Percentiles rank a stretch among this genome's conserved stretches.
Conservation (phyloP, 2,888 invertebrate species). For the Apeira syringaria region DNA sequence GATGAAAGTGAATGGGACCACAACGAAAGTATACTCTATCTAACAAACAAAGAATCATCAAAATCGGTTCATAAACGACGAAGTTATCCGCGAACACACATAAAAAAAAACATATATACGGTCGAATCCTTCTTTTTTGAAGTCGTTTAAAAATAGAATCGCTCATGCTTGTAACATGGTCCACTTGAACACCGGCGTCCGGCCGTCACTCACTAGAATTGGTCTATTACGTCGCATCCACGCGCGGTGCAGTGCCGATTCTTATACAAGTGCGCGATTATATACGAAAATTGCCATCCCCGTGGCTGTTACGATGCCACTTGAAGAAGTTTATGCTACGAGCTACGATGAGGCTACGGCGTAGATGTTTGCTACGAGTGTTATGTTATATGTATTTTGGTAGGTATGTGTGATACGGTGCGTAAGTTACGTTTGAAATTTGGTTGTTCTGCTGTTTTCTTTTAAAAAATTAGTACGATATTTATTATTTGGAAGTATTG, state of each 20-base stretch:
- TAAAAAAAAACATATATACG: too few relatives aligned
- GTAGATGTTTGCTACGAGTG: slow-evolving; percentile 16
- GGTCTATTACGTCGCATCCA: slow-evolving; percentile 75
- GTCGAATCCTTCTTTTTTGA: too few relatives aligned
- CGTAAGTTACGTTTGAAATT: too few relatives aligned
- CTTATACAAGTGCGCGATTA: slow-evolving; percentile 69
- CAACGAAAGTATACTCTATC: too few relatives aligned
- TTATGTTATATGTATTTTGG: slow-evolving; percentile 9
- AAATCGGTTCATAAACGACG: too few relatives aligned
- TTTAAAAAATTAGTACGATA: too few relatives aligned
- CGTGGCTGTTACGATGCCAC: slow-evolving; percentile 46
- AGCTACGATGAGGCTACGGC: slow-evolving; percentile 10
- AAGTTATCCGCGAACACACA: too few relatives aligned
- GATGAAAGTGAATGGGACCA: too few relatives aligned
- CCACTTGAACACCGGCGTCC: slow-evolving; percentile 41
- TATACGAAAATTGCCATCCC: slow-evolving; percentile 64
- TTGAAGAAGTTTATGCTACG: slow-evolving; percentile 22
- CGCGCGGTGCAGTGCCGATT: slow-evolving; percentile 69
- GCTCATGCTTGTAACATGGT: slow-evolving; percentile 32
- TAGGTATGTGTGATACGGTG: slow-evolving; percentile 1
- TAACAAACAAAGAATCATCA: too few relatives aligned
- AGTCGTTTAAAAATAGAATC: too few relatives aligned
- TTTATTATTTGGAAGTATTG: too few relatives aligned
- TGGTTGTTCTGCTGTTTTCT: too few relatives aligned
- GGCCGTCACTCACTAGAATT: slow-evolving; percentile 77